These are phyloP conservation scores for Drosophila meridiana DNA, from an alignment of 2,888 invertebrate genomes.

Conservation along the genomic window DNA sequence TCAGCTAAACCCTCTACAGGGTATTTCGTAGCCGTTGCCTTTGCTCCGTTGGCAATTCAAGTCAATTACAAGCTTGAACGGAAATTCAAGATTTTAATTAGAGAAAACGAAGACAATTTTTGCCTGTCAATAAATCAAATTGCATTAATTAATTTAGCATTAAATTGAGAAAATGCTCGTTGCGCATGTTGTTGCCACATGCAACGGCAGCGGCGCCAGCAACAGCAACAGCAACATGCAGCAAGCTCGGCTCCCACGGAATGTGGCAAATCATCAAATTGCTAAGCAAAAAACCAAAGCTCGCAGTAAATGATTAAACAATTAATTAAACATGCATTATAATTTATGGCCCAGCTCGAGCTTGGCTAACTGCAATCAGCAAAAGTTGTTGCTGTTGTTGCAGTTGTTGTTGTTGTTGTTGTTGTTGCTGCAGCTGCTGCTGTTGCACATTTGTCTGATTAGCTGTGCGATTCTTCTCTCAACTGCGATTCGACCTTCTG, in stretches of 20 bases:
- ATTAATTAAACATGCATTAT: constrained; percentile 60
- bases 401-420: constrained; percentile 29
- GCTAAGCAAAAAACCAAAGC: constrained; percentile 10
- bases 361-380: constrained; percentile 24
- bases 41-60: constrained; percentile 47
- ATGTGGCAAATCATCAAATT: constrained; percentile 52
- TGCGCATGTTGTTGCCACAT: constrained; percentile 20
- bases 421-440: constrained; percentile 3
- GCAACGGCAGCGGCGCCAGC: constrained; percentile 9
- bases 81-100: constrained; percentile 84
- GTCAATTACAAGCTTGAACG: constrained; percentile 85
- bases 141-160: constrained; percentile 71
- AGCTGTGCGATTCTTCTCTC: constrained; percentile 27
- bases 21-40: constrained; percentile 20
- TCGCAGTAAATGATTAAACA: constrained; percentile 36
- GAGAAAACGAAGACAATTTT: constrained; percentile 36
- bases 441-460: constrained; percentile 52
- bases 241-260: constrained; percentile 41
- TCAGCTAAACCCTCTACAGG: constrained; percentile 15
- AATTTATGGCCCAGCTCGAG: constrained; percentile 45
- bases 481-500: constrained; percentile 17
- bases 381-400: constrained; percentile 7
- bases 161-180: constrained; percentile 60
- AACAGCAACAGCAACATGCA: constrained; percentile 3
- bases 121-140: constrained; percentile 75